Conservation (phyloP, 2,113 vertebrate genomes). For the human (Homo sapiens) region GRCh38 chr6:17642501-17643000, state of each 20-base stretch:
- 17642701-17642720: background rate
- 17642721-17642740: background rate
- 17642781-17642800: background rate
- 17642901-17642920: background rate
- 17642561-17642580: background rate
- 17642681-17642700: background rate
- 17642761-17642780: background rate
- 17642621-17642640: background rate
- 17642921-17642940: background rate
- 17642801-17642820: background rate
- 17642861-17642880: background rate
- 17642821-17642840: background rate
- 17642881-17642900: background rate
- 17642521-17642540: background rate
- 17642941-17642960: background rate
- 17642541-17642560: background rate
- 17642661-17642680: background rate
- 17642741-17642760: background rate
- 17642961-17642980: background rate
- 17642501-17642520: background rate
- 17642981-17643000: background rate
- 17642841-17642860: background rate
- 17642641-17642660: background rate
- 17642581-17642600: background rate
- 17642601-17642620: background rate